Evolutionary conservation across 2,113 vertebrate species (phyloP).

Genomic region (Campylorhamphus procurvoides): DNA sequence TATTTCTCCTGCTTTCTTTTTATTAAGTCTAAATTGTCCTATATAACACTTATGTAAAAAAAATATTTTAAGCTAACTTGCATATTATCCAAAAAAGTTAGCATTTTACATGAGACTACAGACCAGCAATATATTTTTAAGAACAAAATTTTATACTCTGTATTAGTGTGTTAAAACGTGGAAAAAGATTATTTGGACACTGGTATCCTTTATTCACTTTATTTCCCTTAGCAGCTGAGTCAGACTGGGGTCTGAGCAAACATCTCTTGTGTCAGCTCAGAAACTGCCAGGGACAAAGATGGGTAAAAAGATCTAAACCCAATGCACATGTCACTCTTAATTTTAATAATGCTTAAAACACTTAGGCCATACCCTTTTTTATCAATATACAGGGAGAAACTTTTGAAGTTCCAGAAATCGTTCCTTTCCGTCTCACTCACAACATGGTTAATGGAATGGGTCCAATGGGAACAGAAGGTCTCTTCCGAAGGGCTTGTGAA

Average conservation of each 20-base stretch:
- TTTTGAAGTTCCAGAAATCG: constrained; percentile 96
- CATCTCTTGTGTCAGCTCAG: neutral
- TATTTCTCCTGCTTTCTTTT: neutral
- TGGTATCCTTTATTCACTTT: neutral
- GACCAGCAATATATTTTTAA: neutral
- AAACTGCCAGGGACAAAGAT: neutral
- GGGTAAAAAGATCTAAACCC: neutral
- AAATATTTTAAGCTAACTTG: neutral
- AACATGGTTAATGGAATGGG: constrained; percentile 99
- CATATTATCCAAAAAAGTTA: neutral
- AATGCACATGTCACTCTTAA: neutral
- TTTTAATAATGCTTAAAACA: neutral
- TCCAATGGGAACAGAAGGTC: constrained; percentile 96
- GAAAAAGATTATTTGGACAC: neutral
- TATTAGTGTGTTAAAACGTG: neutral
- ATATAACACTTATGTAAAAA: neutral
- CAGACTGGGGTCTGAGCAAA: neutral
- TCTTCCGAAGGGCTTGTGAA: constrained; percentile 97
- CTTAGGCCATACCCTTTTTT: neutral
- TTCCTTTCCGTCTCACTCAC: constrained; percentile 96
- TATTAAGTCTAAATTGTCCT: neutral
- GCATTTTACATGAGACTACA: neutral
- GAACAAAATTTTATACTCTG: neutral
- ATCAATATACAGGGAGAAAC: constrained; percentile 88
- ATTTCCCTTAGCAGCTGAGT: neutral